These are phyloP conservation scores for Scaptomyza polygonia DNA, from an alignment of 2,888 invertebrate genomes.

Conservation along the genomic window DNA sequence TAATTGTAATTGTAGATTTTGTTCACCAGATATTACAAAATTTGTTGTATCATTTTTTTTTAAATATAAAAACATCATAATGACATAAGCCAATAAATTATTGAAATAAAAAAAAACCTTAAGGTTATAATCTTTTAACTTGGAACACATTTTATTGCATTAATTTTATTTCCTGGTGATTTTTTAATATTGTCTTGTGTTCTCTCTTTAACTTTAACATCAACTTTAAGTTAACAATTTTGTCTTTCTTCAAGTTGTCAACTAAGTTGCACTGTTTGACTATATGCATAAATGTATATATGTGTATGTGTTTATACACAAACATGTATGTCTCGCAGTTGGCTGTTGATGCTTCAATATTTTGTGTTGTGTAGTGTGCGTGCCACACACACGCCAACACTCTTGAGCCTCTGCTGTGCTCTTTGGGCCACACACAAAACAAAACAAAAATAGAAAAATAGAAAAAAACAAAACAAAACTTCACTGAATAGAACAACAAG, in stretches of 20 bases:
- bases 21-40: too few relatives aligned
- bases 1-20: too few relatives aligned
- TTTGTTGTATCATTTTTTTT: too few relatives aligned
- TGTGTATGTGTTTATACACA: neutral
- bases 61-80: too few relatives aligned
- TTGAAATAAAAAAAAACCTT: too few relatives aligned
- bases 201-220: conserved; percentile 21
- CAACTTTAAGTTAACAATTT: neutral
- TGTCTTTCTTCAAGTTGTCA: neutral
- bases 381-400: conserved; percentile 32
- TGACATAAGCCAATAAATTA: too few relatives aligned
- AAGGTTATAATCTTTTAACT: too few relatives aligned
- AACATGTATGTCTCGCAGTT: conserved; percentile 21
- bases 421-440: conserved; percentile 11
- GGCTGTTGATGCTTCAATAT: conserved; percentile 43
- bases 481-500: conserved; percentile 32
- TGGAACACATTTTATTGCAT: too few relatives aligned
- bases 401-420: conserved; percentile 30
- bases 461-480: conserved; percentile 36
- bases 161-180: too few relatives aligned
- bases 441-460: conserved; percentile 54
- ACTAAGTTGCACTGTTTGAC: neutral
- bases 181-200: neutral
- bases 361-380: conserved; percentile 22
- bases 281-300: conserved; percentile 19